phyloP scores from a whole-genome alignment of 2,888 invertebrate genomes.

The Leptura quadrifasciata region DNA sequence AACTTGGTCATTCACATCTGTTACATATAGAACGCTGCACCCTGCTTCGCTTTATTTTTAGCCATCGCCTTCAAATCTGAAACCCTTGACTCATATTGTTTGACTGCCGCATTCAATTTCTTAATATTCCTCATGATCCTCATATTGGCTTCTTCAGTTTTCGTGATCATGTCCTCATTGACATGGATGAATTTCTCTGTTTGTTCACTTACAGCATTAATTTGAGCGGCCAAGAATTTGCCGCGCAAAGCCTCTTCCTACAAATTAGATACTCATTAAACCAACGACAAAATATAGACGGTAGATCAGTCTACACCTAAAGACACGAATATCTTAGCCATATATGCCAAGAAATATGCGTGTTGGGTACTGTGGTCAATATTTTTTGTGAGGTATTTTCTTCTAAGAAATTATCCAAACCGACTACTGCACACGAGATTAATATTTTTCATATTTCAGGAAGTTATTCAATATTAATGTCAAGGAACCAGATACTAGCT shows the following conservation, averaged over 20 bases:
- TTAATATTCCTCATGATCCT: conserved; percentile 70
- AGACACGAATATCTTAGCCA: too few relatives aligned
- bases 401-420: too few relatives aligned
- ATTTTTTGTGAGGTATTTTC: too few relatives aligned
- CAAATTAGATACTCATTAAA: conserved; percentile 27
- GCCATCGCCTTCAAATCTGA: conserved; percentile 58
- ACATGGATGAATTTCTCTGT: conserved; percentile 68
- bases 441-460: too few relatives aligned
- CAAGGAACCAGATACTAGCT: too few relatives aligned
- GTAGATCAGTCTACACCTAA: too few relatives aligned
- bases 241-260: conserved; percentile 70
- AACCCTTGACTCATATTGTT: conserved; percentile 65
- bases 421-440: too few relatives aligned
- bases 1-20: neutral
- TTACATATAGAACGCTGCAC: conserved; percentile 10
- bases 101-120: conserved; percentile 65
- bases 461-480: too few relatives aligned
- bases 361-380: too few relatives aligned
- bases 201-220: conserved; percentile 68
- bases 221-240: conserved; percentile 68
- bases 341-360: too few relatives aligned
- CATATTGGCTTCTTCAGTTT: conserved; percentile 69
- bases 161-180: conserved; percentile 67
- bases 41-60: conserved; percentile 25
- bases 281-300: too few relatives aligned